Conservation (phyloP, 2,888 invertebrate genomes). For the Dyspetes luteomarginatus region DNA sequence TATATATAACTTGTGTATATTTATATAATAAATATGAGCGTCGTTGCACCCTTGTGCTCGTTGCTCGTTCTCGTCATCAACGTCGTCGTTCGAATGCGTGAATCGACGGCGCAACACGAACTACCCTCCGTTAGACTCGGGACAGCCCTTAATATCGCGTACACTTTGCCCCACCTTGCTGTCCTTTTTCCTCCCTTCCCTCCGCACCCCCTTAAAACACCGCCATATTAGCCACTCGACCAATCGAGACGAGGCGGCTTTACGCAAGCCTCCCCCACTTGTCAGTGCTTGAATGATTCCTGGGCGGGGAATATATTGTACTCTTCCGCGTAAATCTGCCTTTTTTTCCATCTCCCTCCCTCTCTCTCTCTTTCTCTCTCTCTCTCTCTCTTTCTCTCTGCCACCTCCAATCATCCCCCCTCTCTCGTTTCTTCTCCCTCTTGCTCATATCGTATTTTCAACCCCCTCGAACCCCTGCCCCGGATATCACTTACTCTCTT, state of each 20-base stretch:
- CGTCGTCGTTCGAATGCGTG: conserved; percentile 75
- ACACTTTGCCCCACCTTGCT: conserved; percentile 76
- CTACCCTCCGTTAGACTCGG: conserved; percentile 81
- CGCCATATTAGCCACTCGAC: conserved; percentile 84
- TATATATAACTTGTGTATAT: conserved; percentile 11
- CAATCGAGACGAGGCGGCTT: conserved; percentile 83
- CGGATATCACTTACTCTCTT: conserved; percentile 59
- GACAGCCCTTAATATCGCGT: conserved; percentile 81
- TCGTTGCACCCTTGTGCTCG: conserved; percentile 18
- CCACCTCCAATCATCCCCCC: conserved; percentile 49
- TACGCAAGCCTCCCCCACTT: conserved; percentile 79
- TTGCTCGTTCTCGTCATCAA: conserved; percentile 42
- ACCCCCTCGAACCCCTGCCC: conserved; percentile 47
- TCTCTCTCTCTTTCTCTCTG: conserved; percentile 48
- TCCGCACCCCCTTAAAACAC: conserved; percentile 72
- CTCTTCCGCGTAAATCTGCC: conserved; percentile 79
- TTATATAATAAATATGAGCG: conserved; percentile 7
- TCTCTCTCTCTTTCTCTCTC: not conserved
- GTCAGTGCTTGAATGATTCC: conserved; percentile 80
- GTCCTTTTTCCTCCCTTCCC: conserved; percentile 60
- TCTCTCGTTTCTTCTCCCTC: conserved; percentile 42
- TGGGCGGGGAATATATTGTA: conserved; percentile 83
- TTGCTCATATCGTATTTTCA: conserved; percentile 52
- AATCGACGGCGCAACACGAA: conserved; percentile 85
- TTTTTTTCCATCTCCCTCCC: conserved; percentile 68